Conservation (phyloP, 2,113 vertebrate genomes). For the Bubo bubo region DNA sequence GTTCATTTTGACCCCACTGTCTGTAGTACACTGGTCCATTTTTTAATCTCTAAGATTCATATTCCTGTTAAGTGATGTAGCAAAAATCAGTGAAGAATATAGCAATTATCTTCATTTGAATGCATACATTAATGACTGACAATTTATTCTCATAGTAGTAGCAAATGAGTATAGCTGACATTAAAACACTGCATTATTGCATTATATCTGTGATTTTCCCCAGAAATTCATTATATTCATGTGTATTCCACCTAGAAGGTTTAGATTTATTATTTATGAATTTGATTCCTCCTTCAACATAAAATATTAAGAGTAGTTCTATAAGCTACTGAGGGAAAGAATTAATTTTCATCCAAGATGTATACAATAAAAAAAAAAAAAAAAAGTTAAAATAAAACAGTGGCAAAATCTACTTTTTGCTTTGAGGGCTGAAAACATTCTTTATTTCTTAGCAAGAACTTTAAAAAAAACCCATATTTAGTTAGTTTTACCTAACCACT, state of each 20-base stretch:
- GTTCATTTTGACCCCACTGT: neutral
- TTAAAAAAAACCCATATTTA: neutral
- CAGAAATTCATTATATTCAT: slow-evolving; percentile 36
- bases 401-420: slow-evolving; percentile 6
- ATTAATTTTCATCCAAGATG: slow-evolving; percentile 37
- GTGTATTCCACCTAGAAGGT: slow-evolving; percentile 51
- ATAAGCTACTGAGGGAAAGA: slow-evolving; percentile 12
- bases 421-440: neutral
- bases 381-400: neutral
- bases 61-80: slow-evolving; percentile 9
- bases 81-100: slow-evolving; percentile 13
- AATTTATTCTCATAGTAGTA: slow-evolving; percentile 14
- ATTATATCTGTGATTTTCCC: slow-evolving; percentile 21
- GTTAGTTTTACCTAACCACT: neutral
- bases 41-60: neutral
- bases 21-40: neutral
- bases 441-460: slow-evolving; percentile 21
- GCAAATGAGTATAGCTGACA: neutral
- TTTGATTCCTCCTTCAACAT: slow-evolving; percentile 62
- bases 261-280: slow-evolving; percentile 74
- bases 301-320: slow-evolving; percentile 69
- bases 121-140: neutral
- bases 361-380: neutral
- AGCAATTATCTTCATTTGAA: slow-evolving; percentile 47
- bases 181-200: neutral